phyloP scores from a whole-genome alignment of 1,140 invertebrate genomes.

The Radopholus similis region DNA sequence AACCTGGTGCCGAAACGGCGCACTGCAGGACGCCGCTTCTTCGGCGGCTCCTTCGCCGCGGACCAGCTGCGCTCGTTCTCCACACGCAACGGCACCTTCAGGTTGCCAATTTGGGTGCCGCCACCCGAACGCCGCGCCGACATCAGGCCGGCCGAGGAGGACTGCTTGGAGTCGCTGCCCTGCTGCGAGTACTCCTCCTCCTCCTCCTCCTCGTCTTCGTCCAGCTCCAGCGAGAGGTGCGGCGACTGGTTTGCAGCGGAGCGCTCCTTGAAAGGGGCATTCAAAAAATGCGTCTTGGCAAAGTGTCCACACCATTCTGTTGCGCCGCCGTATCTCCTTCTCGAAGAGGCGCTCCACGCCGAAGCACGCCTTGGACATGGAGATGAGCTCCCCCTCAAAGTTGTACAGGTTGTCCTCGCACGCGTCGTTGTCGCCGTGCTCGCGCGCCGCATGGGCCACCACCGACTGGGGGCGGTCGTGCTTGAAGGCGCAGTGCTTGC shows the following conservation, averaged over 20 bases:
- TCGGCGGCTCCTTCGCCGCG: slow-evolving; percentile 4
- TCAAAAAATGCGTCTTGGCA: neutral
- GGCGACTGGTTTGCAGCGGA: neutral
- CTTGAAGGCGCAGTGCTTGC: slow-evolving; percentile 48
- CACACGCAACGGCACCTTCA: neutral
- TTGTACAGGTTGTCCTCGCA: slow-evolving; percentile 47
- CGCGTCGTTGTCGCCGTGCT: slow-evolving; percentile 44
- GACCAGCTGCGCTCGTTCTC: slow-evolving; percentile 11
- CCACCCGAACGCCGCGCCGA: no score
- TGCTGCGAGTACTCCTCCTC: slow-evolving; percentile 9
- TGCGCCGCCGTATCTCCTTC: slow-evolving; percentile 32
- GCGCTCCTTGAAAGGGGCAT: neutral
- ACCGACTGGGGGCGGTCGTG: slow-evolving; percentile 56
- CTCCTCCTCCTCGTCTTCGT: neutral
- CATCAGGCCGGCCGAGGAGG: neutral
- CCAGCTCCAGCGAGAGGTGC: neutral
- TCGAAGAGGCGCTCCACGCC: slow-evolving; percentile 48
- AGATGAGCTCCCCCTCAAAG: slow-evolving; percentile 52
- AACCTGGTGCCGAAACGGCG: slow-evolving; percentile 14
- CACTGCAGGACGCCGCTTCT: neutral
- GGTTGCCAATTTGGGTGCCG: neutral
- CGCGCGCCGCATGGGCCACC: slow-evolving; percentile 44
- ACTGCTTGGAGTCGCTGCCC: neutral
- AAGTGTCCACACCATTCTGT: slow-evolving; percentile 8
- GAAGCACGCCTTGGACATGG: slow-evolving; percentile 55